Evolutionary conservation across 2,888 invertebrate species (phyloP).

Genomic region (Lysandra coridon): DNA sequence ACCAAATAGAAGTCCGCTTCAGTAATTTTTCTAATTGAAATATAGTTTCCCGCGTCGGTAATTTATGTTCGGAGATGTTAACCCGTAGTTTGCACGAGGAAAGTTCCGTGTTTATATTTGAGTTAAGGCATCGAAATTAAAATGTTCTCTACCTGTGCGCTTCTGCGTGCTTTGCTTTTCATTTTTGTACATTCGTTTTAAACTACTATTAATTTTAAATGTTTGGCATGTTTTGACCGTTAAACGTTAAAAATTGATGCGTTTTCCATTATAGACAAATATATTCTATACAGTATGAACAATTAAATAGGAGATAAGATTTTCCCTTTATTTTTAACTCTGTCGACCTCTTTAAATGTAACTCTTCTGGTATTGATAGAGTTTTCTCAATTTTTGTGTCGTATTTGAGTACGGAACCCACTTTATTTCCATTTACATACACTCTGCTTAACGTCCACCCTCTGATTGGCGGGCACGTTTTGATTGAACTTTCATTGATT

Average conservation of each 20-base stretch:
- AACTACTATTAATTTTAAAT: neutral
- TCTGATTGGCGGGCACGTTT: slow-evolving; percentile 23
- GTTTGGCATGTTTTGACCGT: neutral
- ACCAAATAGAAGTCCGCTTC: slow-evolving; percentile 11
- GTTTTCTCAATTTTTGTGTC: neutral
- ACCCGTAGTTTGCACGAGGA: slow-evolving; percentile 15
- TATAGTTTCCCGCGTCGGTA: neutral
- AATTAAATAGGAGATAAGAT: too few species aligned
- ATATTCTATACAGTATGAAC: too few species aligned
- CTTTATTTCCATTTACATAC: slow-evolving; percentile 16
- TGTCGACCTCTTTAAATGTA: neutral
- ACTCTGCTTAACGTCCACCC: neutral
- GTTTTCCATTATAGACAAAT: neutral
- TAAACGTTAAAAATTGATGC: neutral
- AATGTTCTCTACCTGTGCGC: neutral
- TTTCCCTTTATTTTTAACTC: too few species aligned
- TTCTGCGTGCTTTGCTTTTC: neutral
- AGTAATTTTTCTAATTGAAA: slow-evolving; percentile 12
- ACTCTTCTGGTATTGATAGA: neutral
- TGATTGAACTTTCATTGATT: slow-evolving; percentile 31
- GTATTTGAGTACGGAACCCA: neutral
- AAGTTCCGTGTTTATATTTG: slow-evolving; percentile 27
- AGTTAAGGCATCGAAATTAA: slow-evolving; percentile 17
- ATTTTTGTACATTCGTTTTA: neutral
- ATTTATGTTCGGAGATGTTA: slow-evolving; percentile 14